Evolutionary conservation across 1,140 invertebrate genomes (phyloP).

Genomic region (Drosophila setifemur): DNA sequence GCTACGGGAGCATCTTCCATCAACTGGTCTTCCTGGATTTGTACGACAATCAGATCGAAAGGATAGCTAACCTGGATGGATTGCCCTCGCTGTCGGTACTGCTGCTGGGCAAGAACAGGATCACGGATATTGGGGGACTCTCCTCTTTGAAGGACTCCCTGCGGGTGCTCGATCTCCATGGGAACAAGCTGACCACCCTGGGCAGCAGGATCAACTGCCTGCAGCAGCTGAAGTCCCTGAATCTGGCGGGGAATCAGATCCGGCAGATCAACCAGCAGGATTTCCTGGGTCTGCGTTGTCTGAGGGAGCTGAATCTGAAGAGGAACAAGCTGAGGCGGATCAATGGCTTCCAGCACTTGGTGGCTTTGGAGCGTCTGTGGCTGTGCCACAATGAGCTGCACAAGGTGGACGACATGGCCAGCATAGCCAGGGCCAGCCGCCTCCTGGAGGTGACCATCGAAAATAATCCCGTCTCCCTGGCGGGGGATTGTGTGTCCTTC

Average conservation of each 20-base stretch:
- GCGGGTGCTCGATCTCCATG: constrained; percentile 93
- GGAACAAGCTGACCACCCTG: constrained; percentile 89
- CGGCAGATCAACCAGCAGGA: constrained; percentile 88
- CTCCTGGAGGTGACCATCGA: constrained; percentile 93
- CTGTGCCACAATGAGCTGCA: constrained; percentile 82
- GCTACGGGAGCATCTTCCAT: constrained; percentile 84
- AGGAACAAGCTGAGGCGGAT: constrained; percentile 92
- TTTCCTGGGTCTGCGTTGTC: constrained; percentile 88
- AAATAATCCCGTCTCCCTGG: constrained; percentile 91
- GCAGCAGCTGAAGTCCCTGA: constrained; percentile 92
- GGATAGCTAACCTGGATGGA: constrained; percentile 89
- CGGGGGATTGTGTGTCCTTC: constrained; percentile 90
- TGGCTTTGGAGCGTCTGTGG: constrained; percentile 76
- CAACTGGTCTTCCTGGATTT: constrained; percentile 95
- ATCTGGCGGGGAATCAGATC: constrained; percentile 95
- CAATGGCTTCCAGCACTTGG: constrained; percentile 89
- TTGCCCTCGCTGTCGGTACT: constrained; percentile 91
- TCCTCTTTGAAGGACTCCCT: constrained; percentile 57
- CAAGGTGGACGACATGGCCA: constrained; percentile 92
- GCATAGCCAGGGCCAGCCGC: constrained; percentile 88
- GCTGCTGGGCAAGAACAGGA: constrained; percentile 94
- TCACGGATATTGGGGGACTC: constrained; percentile 83
- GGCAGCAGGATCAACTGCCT: constrained; percentile 84
- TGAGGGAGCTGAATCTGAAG: constrained; percentile 94
- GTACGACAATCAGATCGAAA: constrained; percentile 96